Conservation (phyloP, 2,797 vertebrate species). For the Neosalanx taihuensis region DNA sequence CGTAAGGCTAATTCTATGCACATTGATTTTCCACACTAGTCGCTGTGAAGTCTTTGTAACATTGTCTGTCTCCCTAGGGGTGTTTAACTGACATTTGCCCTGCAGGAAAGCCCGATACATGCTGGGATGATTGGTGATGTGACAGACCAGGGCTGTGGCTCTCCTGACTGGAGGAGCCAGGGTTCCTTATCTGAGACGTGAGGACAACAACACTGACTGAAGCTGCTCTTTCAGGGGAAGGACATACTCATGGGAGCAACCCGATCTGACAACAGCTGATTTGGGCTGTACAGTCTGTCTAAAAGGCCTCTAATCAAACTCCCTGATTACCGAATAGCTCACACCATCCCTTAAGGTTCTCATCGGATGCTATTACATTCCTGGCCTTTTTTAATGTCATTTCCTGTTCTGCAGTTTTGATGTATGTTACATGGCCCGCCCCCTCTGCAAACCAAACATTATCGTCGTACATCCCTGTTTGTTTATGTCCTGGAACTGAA, state of each 20-base stretch:
- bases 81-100: not conserved
- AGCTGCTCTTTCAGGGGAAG: not conserved
- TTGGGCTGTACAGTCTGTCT: not conserved
- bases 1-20: too few relatives aligned
- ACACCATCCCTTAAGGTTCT: not conserved
- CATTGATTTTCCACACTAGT: not conserved
- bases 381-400: not conserved
- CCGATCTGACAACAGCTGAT: not conserved
- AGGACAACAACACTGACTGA: not conserved
- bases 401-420: not conserved
- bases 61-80: too few relatives aligned
- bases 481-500: not conserved
- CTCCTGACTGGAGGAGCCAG: not conserved
- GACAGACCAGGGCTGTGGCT: not conserved
- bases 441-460: not conserved
- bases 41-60: not conserved
- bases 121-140: not conserved
- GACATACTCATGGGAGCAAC: not conserved
- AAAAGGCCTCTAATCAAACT: too few relatives aligned
- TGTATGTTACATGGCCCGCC: not conserved
- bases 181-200: not conserved
- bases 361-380: not conserved
- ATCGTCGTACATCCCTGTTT: not conserved
- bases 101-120: not conserved
- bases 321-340: too few relatives aligned